These are phyloP conservation scores for Bostrychus sinensis DNA, from an alignment of 2,113 vertebrate genomes.

Conservation along the genomic window DNA sequence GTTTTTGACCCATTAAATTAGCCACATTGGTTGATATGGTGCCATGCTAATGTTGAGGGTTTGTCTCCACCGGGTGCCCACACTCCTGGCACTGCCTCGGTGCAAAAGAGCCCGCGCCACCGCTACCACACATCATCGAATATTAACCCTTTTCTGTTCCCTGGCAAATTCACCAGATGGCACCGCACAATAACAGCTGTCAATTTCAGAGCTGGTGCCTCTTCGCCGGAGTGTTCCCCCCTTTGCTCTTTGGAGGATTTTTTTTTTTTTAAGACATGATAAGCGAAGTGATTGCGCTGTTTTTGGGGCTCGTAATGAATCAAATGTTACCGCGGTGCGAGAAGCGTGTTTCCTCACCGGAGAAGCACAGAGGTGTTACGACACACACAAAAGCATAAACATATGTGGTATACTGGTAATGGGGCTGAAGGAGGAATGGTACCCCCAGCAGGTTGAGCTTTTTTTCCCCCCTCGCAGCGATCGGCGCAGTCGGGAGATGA, in stretches of 20 bases:
- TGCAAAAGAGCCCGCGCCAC: conserved; percentile 74
- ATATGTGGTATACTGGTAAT: conserved; percentile 12
- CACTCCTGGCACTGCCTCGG: conserved; percentile 78
- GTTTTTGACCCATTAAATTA: conserved; percentile 82
- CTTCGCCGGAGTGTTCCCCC: conserved; percentile 73
- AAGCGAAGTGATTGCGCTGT: conserved; percentile 77
- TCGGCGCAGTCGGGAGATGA: conserved; percentile 75
- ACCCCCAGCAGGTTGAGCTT: conserved; percentile 57
- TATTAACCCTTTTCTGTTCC: conserved; percentile 86
- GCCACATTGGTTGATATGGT: conserved; percentile 76
- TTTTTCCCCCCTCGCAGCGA: conserved; percentile 62
- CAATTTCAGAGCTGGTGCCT: conserved; percentile 82
- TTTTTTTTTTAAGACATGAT: conserved; percentile 80
- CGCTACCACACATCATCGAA: conserved; percentile 84
- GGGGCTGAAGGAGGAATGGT: conserved; percentile 56
- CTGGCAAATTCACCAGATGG: conserved; percentile 84
- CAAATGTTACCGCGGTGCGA: conserved; percentile 71
- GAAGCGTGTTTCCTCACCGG: conserved; percentile 67
- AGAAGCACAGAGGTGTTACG: conserved; percentile 69
- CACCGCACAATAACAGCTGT: conserved; percentile 84
- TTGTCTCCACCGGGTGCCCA: conserved; percentile 77
- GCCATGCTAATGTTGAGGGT: conserved; percentile 77
- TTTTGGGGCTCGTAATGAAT: conserved; percentile 74
- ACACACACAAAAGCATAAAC: conserved; percentile 45
- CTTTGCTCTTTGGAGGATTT: conserved; percentile 73